A percentile compares a stretch with the other conserved stretches of the same genome.
phyloP scores from a whole-genome alignment of 1,140 invertebrate genomes.

The Vollenhovia emeryi region DNA sequence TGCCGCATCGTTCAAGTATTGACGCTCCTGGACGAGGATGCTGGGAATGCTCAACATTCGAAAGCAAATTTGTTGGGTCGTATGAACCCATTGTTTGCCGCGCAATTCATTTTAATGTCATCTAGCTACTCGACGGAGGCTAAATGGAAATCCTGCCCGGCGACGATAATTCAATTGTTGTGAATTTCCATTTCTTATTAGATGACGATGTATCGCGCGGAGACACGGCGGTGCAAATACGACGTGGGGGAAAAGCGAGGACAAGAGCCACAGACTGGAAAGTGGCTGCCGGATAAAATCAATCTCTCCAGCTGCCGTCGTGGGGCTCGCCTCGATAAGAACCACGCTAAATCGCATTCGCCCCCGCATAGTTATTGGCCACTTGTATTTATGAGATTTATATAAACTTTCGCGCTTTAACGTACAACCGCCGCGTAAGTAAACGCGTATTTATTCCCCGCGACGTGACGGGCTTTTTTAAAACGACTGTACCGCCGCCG shows the following conservation, averaged over 20 bases:
- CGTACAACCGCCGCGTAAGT: not conserved
- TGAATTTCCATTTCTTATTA: conserved; percentile 55
- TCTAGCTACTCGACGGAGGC: conserved; percentile 3
- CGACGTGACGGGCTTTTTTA: not conserved
- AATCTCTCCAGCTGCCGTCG: conserved; percentile 35
- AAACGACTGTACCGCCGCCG: not conserved
- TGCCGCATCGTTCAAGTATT: conserved; percentile 37
- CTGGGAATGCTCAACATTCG: conserved; percentile 38
- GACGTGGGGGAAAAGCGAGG: conserved; percentile 4
- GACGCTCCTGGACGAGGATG: conserved; percentile 29
- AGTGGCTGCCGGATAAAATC: conserved; percentile 46
- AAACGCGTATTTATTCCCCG: not conserved
- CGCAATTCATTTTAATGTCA: conserved; percentile 51
- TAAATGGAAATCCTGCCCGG: conserved; percentile 27
- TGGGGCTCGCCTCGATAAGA: conserved; percentile 29
- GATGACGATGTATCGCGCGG: conserved; percentile 32
- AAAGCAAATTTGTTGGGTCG: conserved; percentile 35
- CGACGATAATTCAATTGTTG: conserved; percentile 46
- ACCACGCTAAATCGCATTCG: conserved; percentile 13
- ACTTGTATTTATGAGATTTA: conserved; percentile 35
- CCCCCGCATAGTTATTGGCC: conserved; percentile 34
- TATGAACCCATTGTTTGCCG: conserved; percentile 28
- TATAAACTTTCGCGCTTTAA: not conserved
- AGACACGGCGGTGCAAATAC: conserved; percentile 23
- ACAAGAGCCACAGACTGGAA: conserved; percentile 15